Percentiles rank a stretch among this genome's conserved stretches.
Conservation (phyloP, 2,888 invertebrate genomes). For the Heliconius charithonia region DNA sequence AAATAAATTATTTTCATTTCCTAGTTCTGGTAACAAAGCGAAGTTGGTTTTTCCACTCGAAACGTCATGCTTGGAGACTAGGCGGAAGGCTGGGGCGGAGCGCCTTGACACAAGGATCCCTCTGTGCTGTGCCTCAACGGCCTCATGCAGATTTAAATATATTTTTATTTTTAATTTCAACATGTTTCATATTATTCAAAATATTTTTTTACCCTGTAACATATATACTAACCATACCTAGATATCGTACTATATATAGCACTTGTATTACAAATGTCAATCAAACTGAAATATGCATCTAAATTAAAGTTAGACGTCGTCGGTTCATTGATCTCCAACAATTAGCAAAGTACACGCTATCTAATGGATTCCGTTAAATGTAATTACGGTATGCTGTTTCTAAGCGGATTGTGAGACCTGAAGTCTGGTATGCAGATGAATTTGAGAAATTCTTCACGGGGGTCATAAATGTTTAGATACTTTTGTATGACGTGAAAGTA, state of each 20-base stretch:
- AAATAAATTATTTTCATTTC: too few species aligned
- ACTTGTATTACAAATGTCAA: neutral
- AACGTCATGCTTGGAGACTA: too few species aligned
- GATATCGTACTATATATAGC: neutral
- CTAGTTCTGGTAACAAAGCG: too few species aligned
- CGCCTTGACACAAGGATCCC: too few species aligned
- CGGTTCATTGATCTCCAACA: slow-evolving; percentile 42
- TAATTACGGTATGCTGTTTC: slow-evolving; percentile 45
- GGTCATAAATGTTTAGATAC: neutral
- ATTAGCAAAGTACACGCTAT: slow-evolving; percentile 47
- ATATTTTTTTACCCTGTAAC: too few species aligned
- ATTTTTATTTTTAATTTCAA: too few species aligned
- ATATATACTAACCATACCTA: neutral
- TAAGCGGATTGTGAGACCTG: slow-evolving; percentile 13
- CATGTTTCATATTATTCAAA: too few species aligned
- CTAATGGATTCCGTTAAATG: slow-evolving; percentile 47
- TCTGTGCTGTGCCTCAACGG: too few species aligned
- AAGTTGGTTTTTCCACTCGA: too few species aligned
- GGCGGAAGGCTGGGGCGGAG: too few species aligned
- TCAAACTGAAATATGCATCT: slow-evolving; percentile 33
- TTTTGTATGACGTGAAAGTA: neutral
- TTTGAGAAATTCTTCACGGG: too few species aligned
- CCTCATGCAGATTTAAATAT: too few species aligned
- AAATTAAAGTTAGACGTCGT: slow-evolving; percentile 22
- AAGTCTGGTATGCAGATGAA: slow-evolving; percentile 8